Evolutionary conservation across 2,797 vertebrate genomes (phyloP).

Genomic region (Brachyrhaphis roseni): DNA sequence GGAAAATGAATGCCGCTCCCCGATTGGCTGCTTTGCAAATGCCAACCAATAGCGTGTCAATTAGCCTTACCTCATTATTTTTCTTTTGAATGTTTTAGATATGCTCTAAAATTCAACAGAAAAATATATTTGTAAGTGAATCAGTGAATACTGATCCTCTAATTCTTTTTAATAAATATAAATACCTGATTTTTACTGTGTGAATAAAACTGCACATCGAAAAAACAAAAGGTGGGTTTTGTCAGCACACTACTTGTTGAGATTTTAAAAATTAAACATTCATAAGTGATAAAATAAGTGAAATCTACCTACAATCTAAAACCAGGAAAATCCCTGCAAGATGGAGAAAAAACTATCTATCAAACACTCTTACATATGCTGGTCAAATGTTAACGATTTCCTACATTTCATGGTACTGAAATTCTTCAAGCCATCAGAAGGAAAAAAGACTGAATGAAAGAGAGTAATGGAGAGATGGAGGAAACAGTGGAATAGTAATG

Average conservation of each 20-base stretch:
- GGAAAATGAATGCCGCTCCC: neutral
- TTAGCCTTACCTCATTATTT: no score
- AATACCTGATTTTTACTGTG: neutral
- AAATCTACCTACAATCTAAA: neutral
- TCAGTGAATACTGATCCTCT: no score
- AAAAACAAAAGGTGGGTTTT: neutral
- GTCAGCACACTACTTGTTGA: neutral
- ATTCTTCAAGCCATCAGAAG: constrained; percentile 44
- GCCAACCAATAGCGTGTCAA: neutral
- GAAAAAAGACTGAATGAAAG: constrained; percentile 40
- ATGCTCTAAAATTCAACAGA: neutral
- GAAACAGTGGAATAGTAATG: constrained; percentile 36
- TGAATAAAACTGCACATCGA: neutral
- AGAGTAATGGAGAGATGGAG: constrained; percentile 17
- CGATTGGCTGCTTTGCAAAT: neutral
- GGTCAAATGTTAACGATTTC: constrained; percentile 67
- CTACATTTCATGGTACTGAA: constrained; percentile 53
- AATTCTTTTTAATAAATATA: neutral
- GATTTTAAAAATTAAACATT: neutral
- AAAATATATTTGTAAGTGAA: neutral
- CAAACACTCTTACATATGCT: neutral
- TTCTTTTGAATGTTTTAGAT: neutral
- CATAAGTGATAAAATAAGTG: neutral
- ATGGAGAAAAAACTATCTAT: neutral
- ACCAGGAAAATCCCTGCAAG: neutral